These are phyloP conservation scores for Neoniphon sammara DNA, from an alignment of 2,797 vertebrate species.

Conservation along the genomic window DNA sequence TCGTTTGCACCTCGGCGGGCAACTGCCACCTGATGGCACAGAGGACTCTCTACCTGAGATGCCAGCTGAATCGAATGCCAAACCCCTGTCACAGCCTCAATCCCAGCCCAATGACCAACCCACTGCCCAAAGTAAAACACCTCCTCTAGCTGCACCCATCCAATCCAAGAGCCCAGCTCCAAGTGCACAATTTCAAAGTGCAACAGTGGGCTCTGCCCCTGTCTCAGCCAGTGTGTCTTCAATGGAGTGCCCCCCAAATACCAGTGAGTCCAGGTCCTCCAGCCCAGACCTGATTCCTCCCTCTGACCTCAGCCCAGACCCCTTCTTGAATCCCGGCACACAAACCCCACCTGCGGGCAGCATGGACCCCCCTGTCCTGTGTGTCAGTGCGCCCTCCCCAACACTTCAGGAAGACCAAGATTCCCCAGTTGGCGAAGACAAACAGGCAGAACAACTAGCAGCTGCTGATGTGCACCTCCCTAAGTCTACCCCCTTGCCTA, in stretches of 20 bases:
- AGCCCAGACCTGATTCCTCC: conserved; percentile 80
- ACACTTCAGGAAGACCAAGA: conserved; percentile 42
- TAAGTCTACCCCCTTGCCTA: conserved; percentile 55
- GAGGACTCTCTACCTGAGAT: conserved; percentile 72
- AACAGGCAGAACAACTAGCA: conserved; percentile 50
- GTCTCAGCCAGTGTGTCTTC: conserved; percentile 54
- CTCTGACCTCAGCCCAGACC: conserved; percentile 81
- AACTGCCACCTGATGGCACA: conserved; percentile 83
- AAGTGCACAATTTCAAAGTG: conserved; percentile 61
- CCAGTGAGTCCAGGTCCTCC: conserved; percentile 71
- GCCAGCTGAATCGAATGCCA: conserved; percentile 66
- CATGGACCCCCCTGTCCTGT: conserved; percentile 74
- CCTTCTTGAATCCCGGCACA: conserved; percentile 71
- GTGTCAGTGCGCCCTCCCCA: conserved; percentile 64
- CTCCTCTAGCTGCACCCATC: conserved; percentile 25
- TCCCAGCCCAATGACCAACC: conserved; percentile 52
- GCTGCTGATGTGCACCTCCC: conserved; percentile 26
- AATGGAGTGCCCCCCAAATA: conserved; percentile 64
- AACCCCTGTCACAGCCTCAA: conserved; percentile 67
- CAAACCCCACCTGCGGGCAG: conserved; percentile 66
- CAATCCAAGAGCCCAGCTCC: conserved; percentile 48
- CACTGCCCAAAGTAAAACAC: conserved; percentile 28
- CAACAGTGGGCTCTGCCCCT: conserved; percentile 34
- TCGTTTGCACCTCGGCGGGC: conserved; percentile 93
- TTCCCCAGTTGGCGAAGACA: conserved; percentile 49